Conservation (phyloP, 37 sponge, comb jelly and placozoan species). For the Beroe forskalii region DNA sequence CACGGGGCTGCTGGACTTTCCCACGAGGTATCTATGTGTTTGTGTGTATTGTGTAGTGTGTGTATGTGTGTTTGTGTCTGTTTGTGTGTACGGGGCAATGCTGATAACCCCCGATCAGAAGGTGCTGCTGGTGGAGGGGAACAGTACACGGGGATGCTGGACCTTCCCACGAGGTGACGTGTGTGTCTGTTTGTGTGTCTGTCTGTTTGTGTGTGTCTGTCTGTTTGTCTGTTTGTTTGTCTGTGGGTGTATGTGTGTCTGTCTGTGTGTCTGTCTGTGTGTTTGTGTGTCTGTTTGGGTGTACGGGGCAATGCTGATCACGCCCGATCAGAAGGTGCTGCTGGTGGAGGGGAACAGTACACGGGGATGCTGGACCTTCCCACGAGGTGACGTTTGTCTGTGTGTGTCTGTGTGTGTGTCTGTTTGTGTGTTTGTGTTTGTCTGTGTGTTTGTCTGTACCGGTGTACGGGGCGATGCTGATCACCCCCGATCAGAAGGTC, state of each 20-base stretch:
- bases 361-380: constrained; percentile 31
- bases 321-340: not conserved
- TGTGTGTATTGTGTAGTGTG: no score
- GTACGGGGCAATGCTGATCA: constrained; percentile 33
- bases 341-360: constrained; percentile 55
- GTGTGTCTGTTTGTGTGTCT: no score
- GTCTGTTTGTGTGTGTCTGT: no score
- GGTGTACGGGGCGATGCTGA: constrained; percentile 43
- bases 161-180: constrained; percentile 43
- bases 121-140: constrained; percentile 35
- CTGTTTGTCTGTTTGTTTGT: no score
- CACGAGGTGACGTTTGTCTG: not conserved
- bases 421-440: no score
- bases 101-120: not conserved
- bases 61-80: no score
- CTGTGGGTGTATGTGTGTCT: no score
- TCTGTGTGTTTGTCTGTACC: no score
- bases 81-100: constrained; percentile 51
- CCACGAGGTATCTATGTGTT: constrained; percentile 31
- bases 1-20: constrained; percentile 27
- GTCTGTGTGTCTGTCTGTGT: no score
- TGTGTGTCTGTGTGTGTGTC: no score
- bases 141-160: constrained; percentile 24
- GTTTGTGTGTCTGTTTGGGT: no score
- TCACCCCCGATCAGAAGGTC: not conserved